Percentiles rank a stretch among this genome's conserved stretches.
phyloP scores from a whole-genome alignment of 2,113 vertebrate species.

The Dromas ardeola region DNA sequence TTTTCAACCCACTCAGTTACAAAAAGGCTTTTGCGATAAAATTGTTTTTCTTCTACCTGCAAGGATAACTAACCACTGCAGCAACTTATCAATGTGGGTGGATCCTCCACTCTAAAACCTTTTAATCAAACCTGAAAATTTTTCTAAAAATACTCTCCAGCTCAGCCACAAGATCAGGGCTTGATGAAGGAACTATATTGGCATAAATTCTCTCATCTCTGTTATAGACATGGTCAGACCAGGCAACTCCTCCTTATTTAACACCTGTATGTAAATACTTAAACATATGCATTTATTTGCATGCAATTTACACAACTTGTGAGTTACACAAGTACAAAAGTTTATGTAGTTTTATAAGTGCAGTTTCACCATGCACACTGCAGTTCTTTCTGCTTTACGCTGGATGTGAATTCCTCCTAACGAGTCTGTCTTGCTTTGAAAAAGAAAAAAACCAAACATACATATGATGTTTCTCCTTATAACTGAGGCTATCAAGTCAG shows the following conservation, averaged over 20 bases:
- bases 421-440: background rate
- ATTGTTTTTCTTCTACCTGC: background rate
- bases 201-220: background rate
- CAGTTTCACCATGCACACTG: background rate
- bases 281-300: background rate
- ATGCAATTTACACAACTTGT: background rate
- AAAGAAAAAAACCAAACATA: background rate
- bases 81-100: background rate
- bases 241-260: background rate
- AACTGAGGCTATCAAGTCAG: background rate
- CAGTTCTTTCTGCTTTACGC: background rate
- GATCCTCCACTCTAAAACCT: background rate
- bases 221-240: rapidly evolving
- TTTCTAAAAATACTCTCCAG: background rate
- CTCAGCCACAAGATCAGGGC: background rate
- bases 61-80: background rate
- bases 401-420: background rate
- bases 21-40: background rate
- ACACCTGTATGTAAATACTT: background rate
- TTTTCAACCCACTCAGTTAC: background rate
- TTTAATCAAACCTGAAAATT: background rate
- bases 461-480: background rate
- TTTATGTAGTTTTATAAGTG: rapidly evolving
- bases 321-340: background rate
- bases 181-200: rapidly evolving